Percentiles rank a stretch among this genome's conserved stretches.
These are phyloP conservation scores for Porites evermanni DNA, from an alignment of 92 coral and sea anemone species.

Conservation along the genomic window DNA sequence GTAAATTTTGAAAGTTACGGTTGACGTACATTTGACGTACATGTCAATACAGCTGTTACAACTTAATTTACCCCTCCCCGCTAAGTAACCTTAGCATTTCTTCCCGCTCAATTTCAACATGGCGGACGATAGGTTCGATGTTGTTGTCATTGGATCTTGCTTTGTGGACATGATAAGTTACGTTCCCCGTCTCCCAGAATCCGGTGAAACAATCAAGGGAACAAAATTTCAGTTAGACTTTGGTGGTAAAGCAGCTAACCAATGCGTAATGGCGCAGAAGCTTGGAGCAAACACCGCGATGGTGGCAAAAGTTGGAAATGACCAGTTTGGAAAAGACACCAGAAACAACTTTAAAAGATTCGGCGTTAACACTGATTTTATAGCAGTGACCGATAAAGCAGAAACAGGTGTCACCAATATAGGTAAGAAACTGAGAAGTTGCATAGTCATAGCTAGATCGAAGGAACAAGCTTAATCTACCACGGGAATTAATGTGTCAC, in stretches of 20 bases:
- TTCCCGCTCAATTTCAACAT: background rate
- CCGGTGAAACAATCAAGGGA: conserved; percentile 87
- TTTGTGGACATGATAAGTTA: conserved; percentile 91
- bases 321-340: conserved; percentile 88
- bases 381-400: conserved; percentile 69
- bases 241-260: conserved; percentile 97
- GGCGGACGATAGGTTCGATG: conserved; percentile 51
- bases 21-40: background rate
- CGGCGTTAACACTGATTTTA: conserved; percentile 86
- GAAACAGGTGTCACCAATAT: conserved; percentile 86
- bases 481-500: too few relatives aligned
- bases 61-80: background rate
- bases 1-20: background rate
- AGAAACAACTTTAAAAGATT: conserved; percentile 76
- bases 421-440: conserved; percentile 49
- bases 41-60: too few relatives aligned
- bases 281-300: conserved; percentile 89
- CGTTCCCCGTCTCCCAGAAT: conserved; percentile 75
- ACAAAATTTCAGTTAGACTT: conserved; percentile 83
- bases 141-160: conserved; percentile 91
- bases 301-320: conserved; percentile 87
- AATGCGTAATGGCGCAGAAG: conserved; percentile 95
- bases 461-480: too few relatives aligned
- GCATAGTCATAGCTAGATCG: too few relatives aligned
- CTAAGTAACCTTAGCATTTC: background rate